These are phyloP conservation scores for Diadromus collaris DNA, from an alignment of 2,888 invertebrate genomes.

Conservation along the genomic window DNA sequence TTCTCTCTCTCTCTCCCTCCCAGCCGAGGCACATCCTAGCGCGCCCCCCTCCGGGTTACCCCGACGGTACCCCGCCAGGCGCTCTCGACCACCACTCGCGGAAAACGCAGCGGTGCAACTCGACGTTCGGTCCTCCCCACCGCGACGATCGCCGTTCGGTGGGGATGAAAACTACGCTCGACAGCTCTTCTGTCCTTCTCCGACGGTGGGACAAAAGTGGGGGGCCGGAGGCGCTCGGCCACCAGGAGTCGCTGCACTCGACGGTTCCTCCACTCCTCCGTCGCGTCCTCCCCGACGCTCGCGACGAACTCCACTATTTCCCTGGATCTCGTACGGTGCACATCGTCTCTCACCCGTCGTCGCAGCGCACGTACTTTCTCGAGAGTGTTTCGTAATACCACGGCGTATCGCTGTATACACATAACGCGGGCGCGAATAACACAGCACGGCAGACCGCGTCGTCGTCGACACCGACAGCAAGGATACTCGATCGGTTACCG, in stretches of 20 bases:
- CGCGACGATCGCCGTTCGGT: constrained; percentile 72
- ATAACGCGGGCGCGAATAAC: constrained; percentile 26
- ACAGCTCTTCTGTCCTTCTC: constrained; percentile 43
- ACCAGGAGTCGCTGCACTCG: constrained; percentile 68
- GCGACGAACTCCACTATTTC: constrained; percentile 72
- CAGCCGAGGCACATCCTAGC: constrained; percentile 77
- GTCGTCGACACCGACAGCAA: constrained; percentile 10
- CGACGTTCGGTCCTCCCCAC: constrained; percentile 4
- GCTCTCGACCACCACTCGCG: constrained; percentile 60
- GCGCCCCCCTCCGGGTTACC: constrained; percentile 79
- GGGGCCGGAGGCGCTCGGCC: constrained; percentile 56
- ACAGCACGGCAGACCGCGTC: constrained; percentile 2
- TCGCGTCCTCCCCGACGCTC: constrained; percentile 63
- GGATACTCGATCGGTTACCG: constrained; percentile 45
- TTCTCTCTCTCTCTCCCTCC: no score
- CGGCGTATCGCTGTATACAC: constrained; percentile 19
- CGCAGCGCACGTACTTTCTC: constrained; percentile 22
- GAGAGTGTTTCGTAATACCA: constrained; percentile 42
- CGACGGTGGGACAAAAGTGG: constrained; percentile 74
- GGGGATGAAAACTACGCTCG: constrained; percentile 75
- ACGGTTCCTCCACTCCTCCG: constrained; percentile 58
- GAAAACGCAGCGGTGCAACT: constrained; percentile 63
- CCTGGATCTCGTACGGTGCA: constrained; percentile 73
- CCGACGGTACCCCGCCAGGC: constrained; percentile 76
- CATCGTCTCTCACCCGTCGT: constrained; percentile 61